These are phyloP conservation scores for Drosophila trapezifrons DNA, from an alignment of 1,140 invertebrate species.

Conservation along the genomic window DNA sequence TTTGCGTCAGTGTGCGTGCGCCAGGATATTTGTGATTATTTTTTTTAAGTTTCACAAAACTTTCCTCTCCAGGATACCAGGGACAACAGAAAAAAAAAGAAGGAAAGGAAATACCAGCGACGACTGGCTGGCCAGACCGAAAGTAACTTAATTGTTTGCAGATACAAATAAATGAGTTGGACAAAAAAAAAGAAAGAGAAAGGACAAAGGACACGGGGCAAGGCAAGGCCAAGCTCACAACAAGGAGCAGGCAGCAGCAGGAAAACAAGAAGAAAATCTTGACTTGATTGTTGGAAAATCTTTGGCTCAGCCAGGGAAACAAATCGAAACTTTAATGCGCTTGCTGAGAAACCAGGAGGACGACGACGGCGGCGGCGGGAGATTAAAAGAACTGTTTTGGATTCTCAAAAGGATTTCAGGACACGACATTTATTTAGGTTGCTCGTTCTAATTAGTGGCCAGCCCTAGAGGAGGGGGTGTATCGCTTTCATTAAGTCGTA, in stretches of 20 bases:
- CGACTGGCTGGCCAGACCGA: constrained; percentile 47
- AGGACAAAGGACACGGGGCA: constrained; percentile 20
- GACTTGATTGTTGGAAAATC: constrained; percentile 47
- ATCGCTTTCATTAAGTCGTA: constrained; percentile 6
- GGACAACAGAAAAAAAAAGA: constrained; percentile 21
- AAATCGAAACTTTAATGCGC: constrained; percentile 48
- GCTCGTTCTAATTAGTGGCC: constrained; percentile 30
- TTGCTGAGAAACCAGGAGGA: constrained; percentile 1
- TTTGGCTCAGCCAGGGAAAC: constrained; percentile 35
- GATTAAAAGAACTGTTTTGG: constrained; percentile 46
- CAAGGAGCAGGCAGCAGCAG: constrained; percentile 10
- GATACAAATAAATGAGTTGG: constrained; percentile 77
- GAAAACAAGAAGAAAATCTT: constrained; percentile 51
- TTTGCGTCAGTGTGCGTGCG: constrained; percentile 41
- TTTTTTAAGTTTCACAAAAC: constrained; percentile 69
- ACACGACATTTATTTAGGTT: constrained; percentile 47
- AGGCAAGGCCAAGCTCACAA: constrained; percentile 28
- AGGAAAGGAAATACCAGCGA: constrained; percentile 42
- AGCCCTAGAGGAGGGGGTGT: not conserved
- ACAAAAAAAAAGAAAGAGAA: constrained; percentile 32
- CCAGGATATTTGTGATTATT: constrained; percentile 61
- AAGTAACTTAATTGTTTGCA: constrained; percentile 80
- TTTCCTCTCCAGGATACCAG: constrained; percentile 47
- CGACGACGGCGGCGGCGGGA: not conserved
- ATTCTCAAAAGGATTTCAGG: constrained; percentile 48